These are phyloP conservation scores for Hirudo medicinalis DNA, from an alignment of 1,140 invertebrate species.

Conservation along the genomic window DNA sequence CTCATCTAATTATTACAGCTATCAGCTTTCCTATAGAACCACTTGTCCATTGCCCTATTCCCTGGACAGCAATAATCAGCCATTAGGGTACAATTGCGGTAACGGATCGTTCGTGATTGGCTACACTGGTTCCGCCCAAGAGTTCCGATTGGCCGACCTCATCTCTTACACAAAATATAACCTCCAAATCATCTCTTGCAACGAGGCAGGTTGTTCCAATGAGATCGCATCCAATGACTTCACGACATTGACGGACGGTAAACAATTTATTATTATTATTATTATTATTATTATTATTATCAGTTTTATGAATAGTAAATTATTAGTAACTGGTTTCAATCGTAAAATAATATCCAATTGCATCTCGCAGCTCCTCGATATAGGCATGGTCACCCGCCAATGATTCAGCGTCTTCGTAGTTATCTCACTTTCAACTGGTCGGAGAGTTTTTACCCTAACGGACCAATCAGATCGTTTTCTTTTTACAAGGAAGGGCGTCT, in stretches of 20 bases:
- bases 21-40: neutral
- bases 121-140: neutral
- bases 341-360: neutral
- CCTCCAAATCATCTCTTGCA: neutral
- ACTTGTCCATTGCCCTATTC: neutral
- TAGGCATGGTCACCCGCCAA: neutral
- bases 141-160: neutral
- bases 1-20: neutral
- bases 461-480: conserved; percentile 33
- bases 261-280: neutral
- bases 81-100: neutral
- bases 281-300: neutral
- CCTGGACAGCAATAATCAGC: neutral
- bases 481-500: conserved; percentile 26
- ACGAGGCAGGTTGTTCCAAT: neutral
- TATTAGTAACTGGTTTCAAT: neutral
- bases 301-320: neutral
- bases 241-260: neutral
- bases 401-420: neutral
- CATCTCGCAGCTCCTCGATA: neutral
- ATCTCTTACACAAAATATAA: neutral
- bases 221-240: neutral
- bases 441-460: conserved; percentile 32
- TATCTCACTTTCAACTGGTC: conserved; percentile 25
- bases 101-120: neutral